Percentiles rank a stretch among this genome's conserved stretches.
Conservation (phyloP, 92 coral and sea anemone genomes). For the Actinostola sp. region DNA sequence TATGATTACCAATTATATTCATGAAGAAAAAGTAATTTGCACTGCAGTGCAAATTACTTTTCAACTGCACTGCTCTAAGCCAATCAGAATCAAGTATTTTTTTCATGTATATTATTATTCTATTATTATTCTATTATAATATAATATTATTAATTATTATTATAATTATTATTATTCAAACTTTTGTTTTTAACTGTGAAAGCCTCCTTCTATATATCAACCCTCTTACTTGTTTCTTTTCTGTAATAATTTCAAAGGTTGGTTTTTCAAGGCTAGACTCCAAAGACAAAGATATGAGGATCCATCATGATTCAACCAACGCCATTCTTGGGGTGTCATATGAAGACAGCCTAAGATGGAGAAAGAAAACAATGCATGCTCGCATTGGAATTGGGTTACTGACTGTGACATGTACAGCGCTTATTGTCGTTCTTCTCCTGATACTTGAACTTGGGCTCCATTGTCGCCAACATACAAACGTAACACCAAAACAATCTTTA, state of each 20-base stretch:
- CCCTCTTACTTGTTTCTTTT: background rate
- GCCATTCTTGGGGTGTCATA: slow-evolving; percentile 35
- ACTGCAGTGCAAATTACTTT: no score
- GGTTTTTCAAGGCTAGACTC: slow-evolving; percentile 33
- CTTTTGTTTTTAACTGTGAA: background rate
- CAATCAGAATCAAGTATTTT: no score
- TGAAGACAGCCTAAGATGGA: slow-evolving; percentile 60
- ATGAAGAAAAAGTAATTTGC: no score
- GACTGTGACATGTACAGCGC: slow-evolving; percentile 50
- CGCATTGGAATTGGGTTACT: slow-evolving; percentile 46
- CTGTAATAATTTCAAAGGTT: slow-evolving; percentile 1
- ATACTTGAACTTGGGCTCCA: slow-evolving; percentile 48
- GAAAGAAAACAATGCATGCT: slow-evolving; percentile 65
- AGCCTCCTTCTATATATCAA: background rate
- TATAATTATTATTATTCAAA: background rate
- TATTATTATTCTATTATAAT: no score
- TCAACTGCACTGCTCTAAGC: no score
- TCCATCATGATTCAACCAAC: slow-evolving; percentile 19
- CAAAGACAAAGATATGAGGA: slow-evolving; percentile 17
- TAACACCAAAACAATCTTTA: background rate
- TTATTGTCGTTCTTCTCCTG: slow-evolving; percentile 64
- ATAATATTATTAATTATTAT: no score
- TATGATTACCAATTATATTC: no score
- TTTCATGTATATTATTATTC: no score
- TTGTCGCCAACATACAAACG: background rate